Base-by-base conservation (phyloP, 2,113 vertebrate species). In the Tonatia bakeri region DNA sequence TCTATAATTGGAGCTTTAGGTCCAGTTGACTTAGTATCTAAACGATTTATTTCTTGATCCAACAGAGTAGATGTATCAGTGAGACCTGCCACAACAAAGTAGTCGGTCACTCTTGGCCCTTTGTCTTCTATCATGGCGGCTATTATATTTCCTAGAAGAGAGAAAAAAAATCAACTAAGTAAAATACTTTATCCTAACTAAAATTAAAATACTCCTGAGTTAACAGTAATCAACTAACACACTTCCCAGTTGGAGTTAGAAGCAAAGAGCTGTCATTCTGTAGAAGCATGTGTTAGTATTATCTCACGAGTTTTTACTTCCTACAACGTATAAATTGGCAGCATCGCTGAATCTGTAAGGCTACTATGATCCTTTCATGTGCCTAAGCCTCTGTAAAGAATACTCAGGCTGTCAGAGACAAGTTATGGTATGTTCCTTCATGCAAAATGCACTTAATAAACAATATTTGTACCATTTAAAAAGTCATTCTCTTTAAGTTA, bases 61-160 rank as follows among this genome's bases (percentile, higher is more conserved):
- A 99, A 97, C 14, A 99, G 99, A 3, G 98, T 99, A 94, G 99
- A 99, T 17, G 99, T 99, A 90, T 99, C 99, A 0, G 99, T 99
- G 95, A 99, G 99, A 69, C 99, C 99, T 36, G 99, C 99, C 94
- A 99, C 99, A 85, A 99, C 99, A 76, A 99, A 99, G 98, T 99
- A 99, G 99, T 99, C 99, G 19, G 99, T 99, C 97, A 99, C 99
- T 12, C 99, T 99, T 94, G 99, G 99, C 97, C 99, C 99, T 98
- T 99, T 99, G 98, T 99, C 99, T 98, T 99, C 99, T 95, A 99
- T 99, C 99, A 99, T 99, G 98, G 98, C 98, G 99, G 98, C 96
- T 90, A 65, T 26, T 96, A 36, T 85, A 64, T 40, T 96, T 96
- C 98, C 99, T 99, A 98, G 96, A 64, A 61, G 76, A 67, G 19